Evolutionary conservation across 2,113 vertebrate genomes (phyloP), one percentile per base, ranked within the genome.

Genomic region (Ondatra zibethicus): DNA sequence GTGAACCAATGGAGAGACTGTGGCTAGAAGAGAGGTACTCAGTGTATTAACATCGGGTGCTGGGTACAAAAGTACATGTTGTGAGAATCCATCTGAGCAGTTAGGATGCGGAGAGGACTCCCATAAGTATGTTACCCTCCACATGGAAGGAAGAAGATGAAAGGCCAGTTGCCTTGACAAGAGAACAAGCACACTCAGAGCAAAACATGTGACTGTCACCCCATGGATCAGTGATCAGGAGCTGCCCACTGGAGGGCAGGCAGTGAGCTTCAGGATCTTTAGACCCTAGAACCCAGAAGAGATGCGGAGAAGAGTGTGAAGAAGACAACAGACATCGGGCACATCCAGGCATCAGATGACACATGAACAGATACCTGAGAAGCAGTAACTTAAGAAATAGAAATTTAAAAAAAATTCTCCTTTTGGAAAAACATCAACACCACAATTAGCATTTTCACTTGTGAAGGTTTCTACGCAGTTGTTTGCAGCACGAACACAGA

Each of bases 351-450:
- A 93, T 66, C 77, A 92, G 50, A 39, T 14, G n/a, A 45, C n/a
- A 65, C 3, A 77, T 13, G 75, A 82, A 23, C 14, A 89, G 42
- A 78, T 5, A 93, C 4, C 77, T 2, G 27, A 92, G n/a, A 95
- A 78, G 75, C 39, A 97, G 1, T 80, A 78, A 84, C 17, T 84
- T 0, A 70, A 61, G 80, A 89, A 72, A 78, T 2, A 82, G 52
- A 92, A 21, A 65, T 31, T 8, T 4, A 39, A 3, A 82, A 82
- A 82, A 88, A 55, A 33, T 42, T 36, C 21, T 76, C 82, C 52
- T 66, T 77, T 76, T 66, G 80, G 84, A 97, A 93, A 93, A 89
- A n/a, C 23, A 93, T 76, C 13, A 85, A 55, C 25, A 13, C 36
- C 82, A 82, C 11, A 33, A 68, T 45, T 25, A 91, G 52, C 52